These are phyloP conservation scores for Gisinianus flammeolus DNA, from an alignment of 2,888 invertebrate genomes.

Conservation along the genomic window DNA sequence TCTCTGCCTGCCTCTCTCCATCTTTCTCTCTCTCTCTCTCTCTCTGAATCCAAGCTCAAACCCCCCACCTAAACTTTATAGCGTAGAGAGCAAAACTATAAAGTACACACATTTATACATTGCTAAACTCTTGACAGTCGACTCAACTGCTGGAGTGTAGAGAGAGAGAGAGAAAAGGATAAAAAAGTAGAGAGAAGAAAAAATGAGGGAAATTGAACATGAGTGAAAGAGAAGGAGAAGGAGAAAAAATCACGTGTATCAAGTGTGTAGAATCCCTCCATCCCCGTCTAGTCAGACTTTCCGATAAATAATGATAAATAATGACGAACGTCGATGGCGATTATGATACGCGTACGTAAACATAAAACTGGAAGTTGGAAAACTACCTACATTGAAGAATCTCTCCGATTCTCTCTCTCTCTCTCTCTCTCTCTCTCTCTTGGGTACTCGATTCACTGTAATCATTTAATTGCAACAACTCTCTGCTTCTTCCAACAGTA, in stretches of 20 bases:
- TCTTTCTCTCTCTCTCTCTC: not conserved
- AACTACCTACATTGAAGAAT: not conserved
- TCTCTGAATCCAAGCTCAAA: not conserved
- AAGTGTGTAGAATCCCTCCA: not conserved
- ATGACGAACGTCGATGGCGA: slow-evolving; percentile 37
- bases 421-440: too few species aligned
- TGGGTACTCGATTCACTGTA: not conserved
- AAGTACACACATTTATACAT: not conserved
- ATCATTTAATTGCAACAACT: not conserved
- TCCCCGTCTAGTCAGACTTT: slow-evolving; percentile 27
- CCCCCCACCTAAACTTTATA: slow-evolving; percentile 15
- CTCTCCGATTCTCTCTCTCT: too few species aligned
- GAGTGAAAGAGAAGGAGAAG: slow-evolving; percentile 3
- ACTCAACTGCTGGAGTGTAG: not conserved
- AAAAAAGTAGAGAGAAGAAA: not conserved
- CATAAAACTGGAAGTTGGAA: not conserved
- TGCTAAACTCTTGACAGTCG: not conserved
- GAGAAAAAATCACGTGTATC: slow-evolving; percentile 24
- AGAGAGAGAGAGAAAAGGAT: not conserved
- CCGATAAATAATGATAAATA: slow-evolving; percentile 40
- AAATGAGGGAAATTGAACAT: not conserved
- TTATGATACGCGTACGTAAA: slow-evolving; percentile 17
- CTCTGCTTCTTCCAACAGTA: not conserved
- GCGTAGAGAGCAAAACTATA: not conserved
- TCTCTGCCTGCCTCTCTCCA: not conserved